Conservation (phyloP, 2,888 invertebrate species). For the Diadegma fenestrale region DNA sequence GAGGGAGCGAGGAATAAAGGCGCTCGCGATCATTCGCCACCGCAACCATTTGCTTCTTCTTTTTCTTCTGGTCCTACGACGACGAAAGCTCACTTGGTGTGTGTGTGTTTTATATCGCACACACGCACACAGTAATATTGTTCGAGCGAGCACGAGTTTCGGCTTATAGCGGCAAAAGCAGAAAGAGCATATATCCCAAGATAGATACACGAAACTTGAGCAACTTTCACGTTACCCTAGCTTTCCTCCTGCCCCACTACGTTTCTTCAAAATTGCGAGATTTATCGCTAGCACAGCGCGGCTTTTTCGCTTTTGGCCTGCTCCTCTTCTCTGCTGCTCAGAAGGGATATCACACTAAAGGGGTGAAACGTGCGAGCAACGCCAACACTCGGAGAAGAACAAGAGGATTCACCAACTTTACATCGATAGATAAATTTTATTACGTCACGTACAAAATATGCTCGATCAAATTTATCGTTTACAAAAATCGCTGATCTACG, state of each 20-base stretch:
- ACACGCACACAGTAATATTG: conserved; percentile 37
- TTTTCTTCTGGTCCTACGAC: not conserved
- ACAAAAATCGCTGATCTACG: not conserved
- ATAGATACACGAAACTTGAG: conserved; percentile 48
- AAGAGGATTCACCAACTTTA: conserved; percentile 28
- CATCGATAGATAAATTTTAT: conserved; percentile 40
- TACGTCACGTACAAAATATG: conserved; percentile 14
- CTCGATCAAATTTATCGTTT: conserved; percentile 5
- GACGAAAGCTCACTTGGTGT: conserved; percentile 9
- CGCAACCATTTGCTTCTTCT: conserved; percentile 7
- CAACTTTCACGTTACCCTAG: conserved; percentile 33
- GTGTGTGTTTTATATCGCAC: conserved; percentile 35
- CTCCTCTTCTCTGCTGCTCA: not conserved
- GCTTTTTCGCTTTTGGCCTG: conserved; percentile 14
- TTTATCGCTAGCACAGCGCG: conserved; percentile 47
- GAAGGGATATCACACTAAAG: conserved; percentile 21
- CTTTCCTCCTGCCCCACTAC: conserved; percentile 11
- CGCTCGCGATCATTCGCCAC: not conserved
- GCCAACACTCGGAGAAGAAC: conserved; percentile 3
- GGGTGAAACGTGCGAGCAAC: conserved; percentile 36
- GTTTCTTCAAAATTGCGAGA: conserved; percentile 49
- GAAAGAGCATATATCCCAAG: conserved; percentile 36
- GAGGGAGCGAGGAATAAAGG: conserved; percentile 21
- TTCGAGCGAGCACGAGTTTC: conserved; percentile 29
- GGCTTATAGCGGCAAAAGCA: conserved; percentile 46